phyloP scores from a whole-genome alignment of 1,140 invertebrate genomes.

The Hypothenemus hampei region DNA sequence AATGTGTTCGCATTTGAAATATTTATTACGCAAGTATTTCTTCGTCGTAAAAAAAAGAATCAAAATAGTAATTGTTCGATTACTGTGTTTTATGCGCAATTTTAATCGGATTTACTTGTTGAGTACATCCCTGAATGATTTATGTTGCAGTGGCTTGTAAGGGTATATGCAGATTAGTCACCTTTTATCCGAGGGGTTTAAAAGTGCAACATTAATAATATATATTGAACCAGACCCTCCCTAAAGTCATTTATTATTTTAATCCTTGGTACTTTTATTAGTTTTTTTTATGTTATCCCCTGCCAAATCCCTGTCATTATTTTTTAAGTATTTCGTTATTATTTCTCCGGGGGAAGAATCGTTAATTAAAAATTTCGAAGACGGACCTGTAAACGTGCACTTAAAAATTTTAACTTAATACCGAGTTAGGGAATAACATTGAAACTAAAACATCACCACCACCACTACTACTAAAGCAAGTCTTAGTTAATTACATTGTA shows the following conservation, averaged over 20 bases:
- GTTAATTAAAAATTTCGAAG: no score
- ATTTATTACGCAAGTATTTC: no score
- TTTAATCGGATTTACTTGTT: no score
- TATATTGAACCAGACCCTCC: constrained; percentile 10
- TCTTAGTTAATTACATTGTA: constrained; percentile 14
- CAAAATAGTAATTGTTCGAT: no score
- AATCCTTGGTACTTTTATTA: constrained; percentile 13
- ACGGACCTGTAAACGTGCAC: no score
- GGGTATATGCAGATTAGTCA: constrained; percentile 25
- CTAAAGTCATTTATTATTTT: constrained; percentile 10
- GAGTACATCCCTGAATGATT: constrained; percentile 7
- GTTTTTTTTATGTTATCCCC: constrained; percentile 9
- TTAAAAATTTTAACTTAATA: background rate
- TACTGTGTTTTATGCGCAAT: no score
- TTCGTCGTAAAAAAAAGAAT: no score
- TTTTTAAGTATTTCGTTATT: constrained; percentile 4
- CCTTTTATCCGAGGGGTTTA: constrained; percentile 10
- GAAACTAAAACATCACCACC: constrained; percentile 2
- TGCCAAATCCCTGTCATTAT: background rate
- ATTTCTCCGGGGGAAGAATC: background rate
- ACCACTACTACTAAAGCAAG: constrained; percentile 7
- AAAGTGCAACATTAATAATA: constrained; percentile 16
- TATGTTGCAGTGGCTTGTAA: constrained; percentile 20
- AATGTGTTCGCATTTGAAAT: constrained; percentile 5
- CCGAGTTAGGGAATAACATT: background rate